These are phyloP conservation scores for Hemichromis elongatus DNA, from an alignment of 2,113 vertebrate species.

Conservation along the genomic window DNA sequence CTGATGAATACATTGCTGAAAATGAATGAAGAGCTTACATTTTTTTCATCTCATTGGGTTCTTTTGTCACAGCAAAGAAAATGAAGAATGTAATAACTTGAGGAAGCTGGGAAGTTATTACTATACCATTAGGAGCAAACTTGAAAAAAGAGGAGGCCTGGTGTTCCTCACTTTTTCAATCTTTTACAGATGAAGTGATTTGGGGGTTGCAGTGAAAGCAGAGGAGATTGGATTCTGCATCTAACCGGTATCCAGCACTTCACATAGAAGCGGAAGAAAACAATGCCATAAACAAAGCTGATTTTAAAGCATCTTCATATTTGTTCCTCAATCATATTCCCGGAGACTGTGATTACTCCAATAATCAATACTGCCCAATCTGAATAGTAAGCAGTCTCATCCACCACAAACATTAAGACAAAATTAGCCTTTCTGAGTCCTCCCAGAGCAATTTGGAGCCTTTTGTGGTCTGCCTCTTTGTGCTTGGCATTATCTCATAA, in stretches of 20 bases:
- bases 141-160: constrained; percentile 23
- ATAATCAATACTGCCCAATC: constrained; percentile 32
- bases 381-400: constrained; percentile 13
- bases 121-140: constrained; percentile 50
- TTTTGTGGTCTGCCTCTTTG: constrained; percentile 59
- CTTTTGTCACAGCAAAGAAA: constrained; percentile 23
- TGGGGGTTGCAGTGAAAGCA: constrained; percentile 48
- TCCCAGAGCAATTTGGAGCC: constrained; percentile 52
- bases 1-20: constrained; percentile 2
- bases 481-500: constrained; percentile 55
- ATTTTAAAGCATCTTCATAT: constrained; percentile 33
- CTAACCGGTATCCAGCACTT: neutral
- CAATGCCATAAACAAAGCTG: constrained; percentile 28
- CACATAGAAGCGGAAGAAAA: constrained; percentile 2
- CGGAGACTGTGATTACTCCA: constrained; percentile 14
- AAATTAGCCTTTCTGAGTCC: constrained; percentile 32
- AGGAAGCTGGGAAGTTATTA: constrained; percentile 49
- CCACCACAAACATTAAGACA: constrained; percentile 29
- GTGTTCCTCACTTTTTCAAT: constrained; percentile 37
- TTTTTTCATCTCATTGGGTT: constrained; percentile 11
- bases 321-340: constrained; percentile 9
- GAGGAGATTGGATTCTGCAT: constrained; percentile 51
- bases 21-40: neutral
- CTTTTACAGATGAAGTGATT: constrained; percentile 49
- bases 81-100: constrained; percentile 51